Base-by-base conservation (phyloP, 2,113 vertebrate species). In the Neodon shergylaensis region DNA sequence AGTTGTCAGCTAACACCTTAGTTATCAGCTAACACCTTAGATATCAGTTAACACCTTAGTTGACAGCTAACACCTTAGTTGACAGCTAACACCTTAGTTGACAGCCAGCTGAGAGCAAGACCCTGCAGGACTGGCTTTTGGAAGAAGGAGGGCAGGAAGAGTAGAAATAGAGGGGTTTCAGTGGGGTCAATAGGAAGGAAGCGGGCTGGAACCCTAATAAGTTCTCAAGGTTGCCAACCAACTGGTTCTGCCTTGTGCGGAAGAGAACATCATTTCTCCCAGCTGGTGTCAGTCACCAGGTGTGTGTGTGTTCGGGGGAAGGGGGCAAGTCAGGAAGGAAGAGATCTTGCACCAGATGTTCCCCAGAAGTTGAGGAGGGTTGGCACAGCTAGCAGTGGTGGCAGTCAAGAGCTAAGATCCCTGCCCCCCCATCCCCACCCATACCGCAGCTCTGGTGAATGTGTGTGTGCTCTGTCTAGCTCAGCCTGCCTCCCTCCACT, bases 1-100 rank as follows among this genome's bases (percentile, higher is more conserved):
- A 94, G 94, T 97, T 97, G 92, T 98, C 97, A 97, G 78, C 96
- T 97, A 97, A 97, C 97, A 97, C 96, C 97, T 97, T 97, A 97
- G 97, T 88, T 97, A 97, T 97, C 96, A 98, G 92, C 88, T 97
- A 98, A 98, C 97, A 98, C 97, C 96, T 97, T 98, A 97, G 97
- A 88, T 98, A 90, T 92, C 97, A 97, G 94, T 90, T 97, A 98
- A 97, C 97, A 97, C 96, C 94, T 97, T 96, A 94, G 94, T 95
- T 97, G 96, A 95, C 96, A 97, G 94, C 96, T 97, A 97, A 96
- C 97, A 97, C 97, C 94, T 97, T 87, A 94, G 95, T 94, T 97
- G 96, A 97, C 94, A 97, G 96, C 91, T 97, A 97, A 95, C 97
- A 97, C 96, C 94, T 97, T 85, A 96, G 93, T 96, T 97, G 97